Base-by-base conservation (phyloP, 2,113 vertebrate species). In the Edolisoma coerulescens region DNA sequence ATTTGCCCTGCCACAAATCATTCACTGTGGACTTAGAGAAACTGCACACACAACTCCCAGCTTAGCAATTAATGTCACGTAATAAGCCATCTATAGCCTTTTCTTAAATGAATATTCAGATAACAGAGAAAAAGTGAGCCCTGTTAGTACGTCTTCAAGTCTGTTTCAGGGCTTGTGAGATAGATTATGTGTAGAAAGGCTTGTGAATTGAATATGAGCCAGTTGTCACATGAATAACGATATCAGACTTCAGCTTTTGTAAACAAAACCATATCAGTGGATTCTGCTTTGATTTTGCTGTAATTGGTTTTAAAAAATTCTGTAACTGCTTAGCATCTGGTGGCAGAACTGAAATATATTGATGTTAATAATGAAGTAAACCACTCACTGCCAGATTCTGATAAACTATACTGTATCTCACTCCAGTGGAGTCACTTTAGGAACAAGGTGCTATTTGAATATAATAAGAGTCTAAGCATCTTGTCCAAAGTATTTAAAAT, bases 31-130 rank as follows among this genome's bases (percentile, higher is more conserved):
- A n/a, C 54, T 84, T 65, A 24, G 6, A 89, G 54, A 87, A 96
- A 94, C 39, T 50, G 77, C 33, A 84, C 11, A 26, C 39, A 35
- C 1, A 35, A 85, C 83, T 94, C 77, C 87, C 82, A 95, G 37
- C 26, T 76, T 89, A 70, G 61, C 87, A 73, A 94, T 93, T 95
- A 94, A 33, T 88, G 59, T 84, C 90, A 74, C 65, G 35, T 93
- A 95, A 93, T 83, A 94, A 95, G 74, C 63, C 71, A 74, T 83
- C 81, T 88, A 91, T 60, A 73, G 79, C 84, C 45, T 93, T 91
- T 77, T 87, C 92, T 92, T 87, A 91, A 97, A 87, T 87, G 86
- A 68, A 77, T 69, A 54, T 93, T 86, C 84, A 94, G 77, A 60
- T 84, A 77, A 71, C 11, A 63, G 81, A 89, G 60, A 73, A 94